Base-by-base conservation (phyloP, 2,113 vertebrate species). In the Phaethornis superciliosus region DNA sequence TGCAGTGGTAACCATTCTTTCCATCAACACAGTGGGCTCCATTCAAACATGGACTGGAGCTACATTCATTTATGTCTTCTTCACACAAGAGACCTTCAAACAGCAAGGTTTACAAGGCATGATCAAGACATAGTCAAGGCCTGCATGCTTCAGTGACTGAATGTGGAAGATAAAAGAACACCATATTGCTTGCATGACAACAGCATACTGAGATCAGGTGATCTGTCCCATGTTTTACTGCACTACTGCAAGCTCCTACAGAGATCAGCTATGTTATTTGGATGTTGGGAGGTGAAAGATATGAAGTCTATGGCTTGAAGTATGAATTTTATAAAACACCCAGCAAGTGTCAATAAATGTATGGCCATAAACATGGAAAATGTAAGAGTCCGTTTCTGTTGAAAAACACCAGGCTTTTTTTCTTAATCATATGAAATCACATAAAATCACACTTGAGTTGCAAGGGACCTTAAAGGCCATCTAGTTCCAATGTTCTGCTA, bases 61-160 rank as follows among this genome's bases (percentile, higher is more conserved):
- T 85, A 92, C 99, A 99, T 89, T 99, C 99, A 37, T 99, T 98
- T 92, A 99, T 79, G 80, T 99, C 98, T 40, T 98, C 98, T 95
- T 99, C 99, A 56, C 99, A 99, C 12, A 98, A 69, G 27, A 96
- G 96, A 71, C 99, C 99, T 99, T 95, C 10, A 94, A 96, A 93
- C 8, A 96, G 91, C 42, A 79, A 94, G 22, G 19, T 56, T 89
- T 69, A 88, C 24, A 93, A 30, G 37, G 35, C 37, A 95, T 14
- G 7, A 69, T 76, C 46, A 70, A 68, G 42, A 89, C 17, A 83
- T 0, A 15, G 14, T 42, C 65, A 92, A 32, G 44, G 27, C 47
- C 13, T 44, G 27, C 15, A 46, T 10, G 21, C 32, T 78, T 26
- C 42, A 56, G 40, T 40, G 65, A 64, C 40, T 49, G 23, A 13